Evolutionary conservation across 2,888 invertebrate genomes (phyloP).

Genomic region (Habrosyne pyritoides): DNA sequence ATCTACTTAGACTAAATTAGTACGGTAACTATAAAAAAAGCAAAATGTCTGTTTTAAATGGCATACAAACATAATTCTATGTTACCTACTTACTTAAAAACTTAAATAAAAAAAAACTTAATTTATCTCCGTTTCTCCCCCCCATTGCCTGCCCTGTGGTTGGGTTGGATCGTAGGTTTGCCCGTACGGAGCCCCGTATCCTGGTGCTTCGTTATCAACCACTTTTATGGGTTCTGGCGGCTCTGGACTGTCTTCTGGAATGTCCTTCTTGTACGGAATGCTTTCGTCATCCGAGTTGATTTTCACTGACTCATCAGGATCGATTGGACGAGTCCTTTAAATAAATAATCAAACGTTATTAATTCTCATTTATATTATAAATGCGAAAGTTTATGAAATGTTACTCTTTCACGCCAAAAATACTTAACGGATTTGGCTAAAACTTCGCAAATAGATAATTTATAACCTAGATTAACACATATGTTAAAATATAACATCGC

Average conservation of each 20-base stretch:
- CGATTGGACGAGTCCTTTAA: conserved; percentile 59
- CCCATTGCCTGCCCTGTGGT: conserved; percentile 50
- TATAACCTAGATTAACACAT: too few species aligned
- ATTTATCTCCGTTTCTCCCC: conserved; percentile 76
- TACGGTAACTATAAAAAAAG: too few species aligned
- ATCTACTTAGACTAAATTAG: too few species aligned
- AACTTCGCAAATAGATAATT: too few species aligned
- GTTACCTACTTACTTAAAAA: too few species aligned
- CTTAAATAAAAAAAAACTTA: conserved; percentile 29
- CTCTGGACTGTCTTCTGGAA: conserved; percentile 66
- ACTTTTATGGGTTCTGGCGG: conserved; percentile 64
- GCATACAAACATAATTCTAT: not conserved
- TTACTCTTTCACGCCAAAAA: too few species aligned
- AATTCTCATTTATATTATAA: too few species aligned
- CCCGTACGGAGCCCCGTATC: conserved; percentile 44
- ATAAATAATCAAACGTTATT: too few species aligned
- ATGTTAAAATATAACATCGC: too few species aligned
- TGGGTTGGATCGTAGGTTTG: conserved; percentile 28
- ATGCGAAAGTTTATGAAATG: too few species aligned
- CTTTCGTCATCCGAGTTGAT: conserved; percentile 77
- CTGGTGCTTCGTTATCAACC: conserved; percentile 42
- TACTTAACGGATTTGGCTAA: too few species aligned
- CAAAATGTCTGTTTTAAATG: too few species aligned
- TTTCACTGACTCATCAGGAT: conserved; percentile 73
- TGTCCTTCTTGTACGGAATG: conserved; percentile 76